phyloP scores from a whole-genome alignment of 1,140 invertebrate species.

The Drosophila santomea region DNA sequence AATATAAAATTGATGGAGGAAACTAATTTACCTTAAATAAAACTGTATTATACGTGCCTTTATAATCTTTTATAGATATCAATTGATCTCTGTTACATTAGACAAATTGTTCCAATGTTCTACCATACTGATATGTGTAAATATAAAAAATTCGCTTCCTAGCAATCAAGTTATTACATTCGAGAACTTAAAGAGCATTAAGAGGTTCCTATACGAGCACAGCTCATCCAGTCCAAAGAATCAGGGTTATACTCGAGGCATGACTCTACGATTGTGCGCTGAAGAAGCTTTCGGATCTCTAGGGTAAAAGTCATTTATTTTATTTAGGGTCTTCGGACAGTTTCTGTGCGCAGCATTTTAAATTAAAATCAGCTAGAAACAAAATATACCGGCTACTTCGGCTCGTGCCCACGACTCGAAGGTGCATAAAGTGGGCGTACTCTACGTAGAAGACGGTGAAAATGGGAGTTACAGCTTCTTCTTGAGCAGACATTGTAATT shows the following conservation, averaged over 20 bases:
- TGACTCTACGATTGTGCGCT: constrained; percentile 61
- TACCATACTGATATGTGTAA: too few species aligned
- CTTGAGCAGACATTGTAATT: constrained; percentile 62
- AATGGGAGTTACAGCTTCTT: constrained; percentile 22
- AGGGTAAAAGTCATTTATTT: constrained; percentile 78
- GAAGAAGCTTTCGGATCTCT: constrained; percentile 51
- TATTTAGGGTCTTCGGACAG: constrained; percentile 67
- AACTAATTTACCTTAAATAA: too few species aligned
- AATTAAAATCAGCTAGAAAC: constrained; percentile 70
- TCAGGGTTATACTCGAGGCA: constrained; percentile 32
- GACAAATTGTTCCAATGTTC: too few species aligned
- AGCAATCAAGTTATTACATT: too few species aligned
- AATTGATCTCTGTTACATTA: too few species aligned
- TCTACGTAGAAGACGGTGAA: constrained; percentile 5
- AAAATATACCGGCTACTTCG: constrained; percentile 40
- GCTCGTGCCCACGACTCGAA: constrained; percentile 65
- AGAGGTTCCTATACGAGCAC: not conserved
- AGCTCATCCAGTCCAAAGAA: constrained; percentile 11
- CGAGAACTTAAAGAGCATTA: not conserved
- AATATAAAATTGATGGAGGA: too few species aligned
- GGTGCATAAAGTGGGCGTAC: constrained; percentile 77
- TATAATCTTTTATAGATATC: too few species aligned
- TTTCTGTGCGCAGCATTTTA: constrained; percentile 56
- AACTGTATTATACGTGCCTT: too few species aligned
- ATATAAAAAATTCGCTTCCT: too few species aligned